Conservation (phyloP, 2,113 vertebrate species). For the Osmerus eperlanus region DNA sequence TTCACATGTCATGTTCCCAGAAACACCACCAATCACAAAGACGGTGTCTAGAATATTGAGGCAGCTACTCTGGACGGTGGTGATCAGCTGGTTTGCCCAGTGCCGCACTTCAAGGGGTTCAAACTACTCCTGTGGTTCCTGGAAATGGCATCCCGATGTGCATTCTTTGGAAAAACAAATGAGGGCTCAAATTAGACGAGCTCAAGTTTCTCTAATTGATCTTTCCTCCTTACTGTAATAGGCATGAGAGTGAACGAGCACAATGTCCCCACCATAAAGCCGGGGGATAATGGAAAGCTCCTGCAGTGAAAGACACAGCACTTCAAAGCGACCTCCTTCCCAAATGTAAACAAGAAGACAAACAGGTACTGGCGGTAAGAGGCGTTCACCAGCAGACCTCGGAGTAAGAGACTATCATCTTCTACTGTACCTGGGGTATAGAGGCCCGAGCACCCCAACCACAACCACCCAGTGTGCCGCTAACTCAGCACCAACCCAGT, state of each 20-base stretch:
- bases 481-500: too few species aligned
- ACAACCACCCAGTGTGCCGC: too few species aligned
- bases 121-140: constrained; percentile 3
- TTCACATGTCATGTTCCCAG: not conserved
- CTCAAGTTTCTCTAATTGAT: constrained; percentile 55
- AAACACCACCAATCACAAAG: not conserved
- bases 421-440: too few species aligned
- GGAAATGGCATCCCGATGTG: constrained; percentile 58
- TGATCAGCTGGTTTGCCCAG: constrained; percentile 7
- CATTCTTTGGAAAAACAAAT: constrained; percentile 66
- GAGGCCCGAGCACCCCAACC: too few species aligned
- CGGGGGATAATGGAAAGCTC: constrained; percentile 36
- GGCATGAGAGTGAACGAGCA: constrained; percentile 35
- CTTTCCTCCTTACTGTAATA: constrained; percentile 55
- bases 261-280: constrained; percentile 8
- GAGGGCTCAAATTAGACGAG: constrained; percentile 54
- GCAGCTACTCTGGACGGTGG: too few species aligned
- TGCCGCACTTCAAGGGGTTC: constrained; percentile 32
- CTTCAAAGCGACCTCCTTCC: too few species aligned
- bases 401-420: too few species aligned
- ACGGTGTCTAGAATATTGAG: too few species aligned
- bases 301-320: too few species aligned
- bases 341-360: too few species aligned
- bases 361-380: not conserved
- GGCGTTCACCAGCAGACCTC: too few species aligned